A percentile compares a stretch with the other conserved stretches of the same genome.
phyloP scores from a whole-genome alignment of 2,888 invertebrate species.

The Troilus luridus region DNA sequence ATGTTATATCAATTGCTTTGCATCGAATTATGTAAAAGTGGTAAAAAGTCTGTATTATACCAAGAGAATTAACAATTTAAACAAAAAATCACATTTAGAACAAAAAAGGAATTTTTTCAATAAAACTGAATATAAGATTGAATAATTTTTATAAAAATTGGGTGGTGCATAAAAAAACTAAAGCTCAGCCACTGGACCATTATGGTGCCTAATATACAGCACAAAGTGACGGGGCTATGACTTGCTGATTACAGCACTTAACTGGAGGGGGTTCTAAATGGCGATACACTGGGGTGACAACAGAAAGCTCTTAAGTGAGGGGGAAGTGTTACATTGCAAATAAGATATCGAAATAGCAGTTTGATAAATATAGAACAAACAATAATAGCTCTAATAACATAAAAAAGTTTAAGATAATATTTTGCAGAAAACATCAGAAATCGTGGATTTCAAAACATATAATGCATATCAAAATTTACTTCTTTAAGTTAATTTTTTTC shows the following conservation, averaged over 20 bases:
- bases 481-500: too few species aligned
- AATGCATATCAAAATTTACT: neutral
- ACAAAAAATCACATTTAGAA: too few species aligned
- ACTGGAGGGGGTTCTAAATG: neutral
- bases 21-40: too few species aligned
- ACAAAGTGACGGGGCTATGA: neutral
- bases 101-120: too few species aligned
- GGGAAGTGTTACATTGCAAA: neutral
- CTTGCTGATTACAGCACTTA: conserved; percentile 35
- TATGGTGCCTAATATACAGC: neutral
- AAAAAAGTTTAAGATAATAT: neutral
- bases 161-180: too few species aligned
- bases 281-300: neutral
- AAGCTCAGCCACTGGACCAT: too few species aligned
- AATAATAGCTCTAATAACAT: neutral
- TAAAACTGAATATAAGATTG: neutral
- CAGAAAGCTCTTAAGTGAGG: neutral
- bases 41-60: too few species aligned
- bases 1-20: too few species aligned
- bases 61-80: too few species aligned
- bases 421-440: neutral
- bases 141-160: neutral
- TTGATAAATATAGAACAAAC: neutral
- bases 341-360: neutral
- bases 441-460: neutral